Percentiles rank a stretch among this genome's conserved stretches.
phyloP scores from a whole-genome alignment of 2,888 invertebrate species.

The Diarsia rubi region DNA sequence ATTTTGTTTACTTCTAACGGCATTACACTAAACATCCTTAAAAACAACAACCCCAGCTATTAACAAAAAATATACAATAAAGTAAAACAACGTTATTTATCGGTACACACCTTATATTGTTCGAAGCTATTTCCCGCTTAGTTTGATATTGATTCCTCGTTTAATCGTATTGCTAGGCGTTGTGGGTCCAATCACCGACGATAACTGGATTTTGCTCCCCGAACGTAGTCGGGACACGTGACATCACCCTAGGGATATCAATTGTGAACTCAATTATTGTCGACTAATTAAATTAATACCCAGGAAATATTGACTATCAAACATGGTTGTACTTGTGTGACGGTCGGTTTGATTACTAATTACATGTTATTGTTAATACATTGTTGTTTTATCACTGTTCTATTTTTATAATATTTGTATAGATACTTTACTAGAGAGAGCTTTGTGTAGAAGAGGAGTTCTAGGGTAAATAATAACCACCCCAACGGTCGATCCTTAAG shows the following conservation, averaged over 20 bases:
- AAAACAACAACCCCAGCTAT: neutral
- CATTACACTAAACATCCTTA: neutral
- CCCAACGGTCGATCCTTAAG: too few species aligned
- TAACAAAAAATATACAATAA: conserved; percentile 32
- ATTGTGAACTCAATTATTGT: conserved; percentile 77
- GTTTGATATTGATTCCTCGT: conserved; percentile 77
- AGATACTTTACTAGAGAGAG: too few species aligned
- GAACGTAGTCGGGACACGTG: conserved; percentile 76
- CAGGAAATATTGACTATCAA: conserved; percentile 61
- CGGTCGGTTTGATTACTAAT: conserved; percentile 7
- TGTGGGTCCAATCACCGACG: conserved; percentile 84
- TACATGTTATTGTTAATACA: conserved; percentile 22
- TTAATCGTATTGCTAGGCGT: conserved; percentile 84
- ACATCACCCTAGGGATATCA: conserved; percentile 77
- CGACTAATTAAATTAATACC: conserved; percentile 76
- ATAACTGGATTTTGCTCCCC: conserved; percentile 84
- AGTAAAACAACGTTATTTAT: conserved; percentile 63
- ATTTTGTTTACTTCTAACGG: too few species aligned
- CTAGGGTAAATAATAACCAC: too few species aligned
- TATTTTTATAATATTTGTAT: too few species aligned
- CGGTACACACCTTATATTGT: conserved; percentile 68
- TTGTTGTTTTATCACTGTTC: neutral
- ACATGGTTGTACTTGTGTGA: conserved; percentile 34
- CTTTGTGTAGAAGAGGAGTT: too few species aligned
- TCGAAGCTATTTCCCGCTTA: conserved; percentile 71